Conservation (phyloP, 1,140 invertebrate genomes). For the Ostrea edulis region DNA sequence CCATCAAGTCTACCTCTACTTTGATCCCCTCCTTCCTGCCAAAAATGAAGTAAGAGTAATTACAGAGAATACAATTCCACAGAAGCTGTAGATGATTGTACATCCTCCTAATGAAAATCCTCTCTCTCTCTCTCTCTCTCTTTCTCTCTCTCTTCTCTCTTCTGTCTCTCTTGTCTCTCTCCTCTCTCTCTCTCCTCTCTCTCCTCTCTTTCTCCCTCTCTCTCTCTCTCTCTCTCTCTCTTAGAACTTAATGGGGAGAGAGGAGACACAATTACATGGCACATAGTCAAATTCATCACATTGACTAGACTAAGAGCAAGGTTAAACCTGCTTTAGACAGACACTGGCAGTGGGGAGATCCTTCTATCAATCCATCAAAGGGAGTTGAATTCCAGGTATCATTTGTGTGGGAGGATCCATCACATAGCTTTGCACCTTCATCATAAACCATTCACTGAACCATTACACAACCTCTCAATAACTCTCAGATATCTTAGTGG, state of each 20-base stretch:
- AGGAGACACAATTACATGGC: constrained; percentile 24
- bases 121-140: neutral
- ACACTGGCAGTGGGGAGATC: neutral
- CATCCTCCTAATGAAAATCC: neutral
- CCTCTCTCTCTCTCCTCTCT: too few species aligned
- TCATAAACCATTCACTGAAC: neutral
- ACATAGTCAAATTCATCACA: constrained; percentile 11
- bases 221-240: too few species aligned
- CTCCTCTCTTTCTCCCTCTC: too few species aligned
- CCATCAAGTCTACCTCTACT: neutral
- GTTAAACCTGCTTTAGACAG: neutral
- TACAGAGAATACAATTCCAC: neutral
- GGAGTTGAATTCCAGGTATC: neutral
- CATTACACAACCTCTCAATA: neutral
- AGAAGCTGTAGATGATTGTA: neutral
- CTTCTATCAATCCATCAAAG: neutral
- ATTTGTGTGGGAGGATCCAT: constrained; percentile 4
- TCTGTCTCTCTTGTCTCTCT: too few species aligned
- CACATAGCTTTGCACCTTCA: neutral
- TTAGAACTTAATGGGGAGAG: neutral
- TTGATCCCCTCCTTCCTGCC: neutral
- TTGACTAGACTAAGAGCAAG: neutral
- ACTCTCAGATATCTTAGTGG: neutral
- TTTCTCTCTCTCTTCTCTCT: too few species aligned
- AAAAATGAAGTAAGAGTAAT: constrained; percentile 1